Evolutionary conservation across 1,140 invertebrate species (phyloP), one percentile per base, ranked within the genome.

Genomic region (Lordiphosa stackelbergi): DNA sequence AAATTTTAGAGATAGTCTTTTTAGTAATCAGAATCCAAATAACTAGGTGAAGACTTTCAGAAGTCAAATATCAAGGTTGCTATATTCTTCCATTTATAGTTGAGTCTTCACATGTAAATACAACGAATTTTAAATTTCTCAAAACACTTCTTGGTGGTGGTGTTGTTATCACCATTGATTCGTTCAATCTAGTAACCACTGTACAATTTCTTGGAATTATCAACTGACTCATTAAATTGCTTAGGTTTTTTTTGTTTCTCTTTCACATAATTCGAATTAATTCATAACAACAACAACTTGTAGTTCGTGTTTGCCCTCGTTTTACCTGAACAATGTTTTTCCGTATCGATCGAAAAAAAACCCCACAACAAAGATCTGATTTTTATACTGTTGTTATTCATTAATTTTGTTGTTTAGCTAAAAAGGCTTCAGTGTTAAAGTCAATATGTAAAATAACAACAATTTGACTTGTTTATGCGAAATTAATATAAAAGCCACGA

Each of bases 401-500:
- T 37, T 52, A 40, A 56, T 64, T 7, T 38, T 60, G 34, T 43
- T 46, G 40, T 38, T 35, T 48, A 41, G 36, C 34, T 47, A 45
- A 54, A 60, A 60, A 31, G 45, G 37, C 36, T 42, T 12, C 41
- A 16, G 35, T 13, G 61, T 22, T 46, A 65, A 11, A 66, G 47
- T 68, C 41, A 68, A 66, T 58, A 24, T 24, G 22, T 24, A 49
- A 53, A 69, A 69, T 65, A 69, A 61, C 37, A 69, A 69, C 48
- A 65, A 63, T 64, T 64, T 53, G 48, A 51, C 53, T 60, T 79
- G 75, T 79, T 81, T 81, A 64, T 81, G 75, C 56, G 71, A 81
- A 83, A 31, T 1, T 31, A 31, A 31, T 31, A 31, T 31, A 31
- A 31, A 46, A 31, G 43, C 19, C 43, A 46, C 43, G 31, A 13